These are phyloP conservation scores for Odobenus rosmarus DNA, from an alignment of 2,113 vertebrate genomes.

Conservation along the genomic window DNA sequence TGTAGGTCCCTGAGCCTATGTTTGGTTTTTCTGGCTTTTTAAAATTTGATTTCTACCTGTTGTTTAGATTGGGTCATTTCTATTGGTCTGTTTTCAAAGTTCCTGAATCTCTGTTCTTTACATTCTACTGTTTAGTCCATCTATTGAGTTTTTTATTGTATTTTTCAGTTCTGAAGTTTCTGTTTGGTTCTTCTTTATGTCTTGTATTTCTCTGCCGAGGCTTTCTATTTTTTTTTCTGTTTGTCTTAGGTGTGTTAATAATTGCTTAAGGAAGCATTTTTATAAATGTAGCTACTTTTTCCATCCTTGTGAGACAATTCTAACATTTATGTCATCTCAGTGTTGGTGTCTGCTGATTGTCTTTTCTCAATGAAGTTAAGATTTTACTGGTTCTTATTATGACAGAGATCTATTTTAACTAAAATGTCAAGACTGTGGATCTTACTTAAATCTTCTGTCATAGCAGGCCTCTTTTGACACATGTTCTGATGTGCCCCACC, in stretches of 20 bases:
- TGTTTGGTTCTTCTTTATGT: background rate
- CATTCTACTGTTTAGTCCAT: background rate
- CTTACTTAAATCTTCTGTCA: background rate
- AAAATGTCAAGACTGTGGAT: background rate
- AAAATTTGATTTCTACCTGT: background rate
- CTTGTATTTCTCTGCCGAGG: background rate
- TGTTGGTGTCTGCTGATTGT: background rate
- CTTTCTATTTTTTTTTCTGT: background rate
- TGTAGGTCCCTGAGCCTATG: background rate
- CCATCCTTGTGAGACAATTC: background rate
- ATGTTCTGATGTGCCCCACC: background rate
- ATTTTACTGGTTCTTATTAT: background rate
- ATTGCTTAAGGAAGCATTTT: background rate
- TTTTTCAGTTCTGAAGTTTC: background rate
- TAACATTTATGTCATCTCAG: background rate
- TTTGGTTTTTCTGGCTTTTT: background rate
- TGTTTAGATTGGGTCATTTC: background rate
- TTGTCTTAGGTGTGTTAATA: background rate
- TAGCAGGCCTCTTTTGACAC: background rate
- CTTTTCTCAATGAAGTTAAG: background rate
- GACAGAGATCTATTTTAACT: background rate
- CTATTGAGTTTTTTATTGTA: background rate
- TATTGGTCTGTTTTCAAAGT: background rate
- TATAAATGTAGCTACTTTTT: background rate
- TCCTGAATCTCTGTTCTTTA: background rate